Conservation (phyloP, 2,113 vertebrate genomes). For the Macheiramphus alcinus region DNA sequence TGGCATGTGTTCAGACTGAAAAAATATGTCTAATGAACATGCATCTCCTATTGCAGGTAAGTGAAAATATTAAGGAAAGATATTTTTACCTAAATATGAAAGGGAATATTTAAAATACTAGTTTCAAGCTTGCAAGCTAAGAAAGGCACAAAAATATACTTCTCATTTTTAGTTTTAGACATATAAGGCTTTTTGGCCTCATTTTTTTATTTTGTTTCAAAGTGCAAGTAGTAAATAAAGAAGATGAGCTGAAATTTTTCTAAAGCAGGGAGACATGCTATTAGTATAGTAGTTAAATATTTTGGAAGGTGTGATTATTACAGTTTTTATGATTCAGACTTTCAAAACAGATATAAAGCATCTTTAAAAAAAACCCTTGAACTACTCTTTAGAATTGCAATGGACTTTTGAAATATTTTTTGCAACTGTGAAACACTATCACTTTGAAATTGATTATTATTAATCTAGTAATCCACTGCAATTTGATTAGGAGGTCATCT, state of each 20-base stretch:
- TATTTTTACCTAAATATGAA: not conserved
- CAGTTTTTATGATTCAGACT: not conserved
- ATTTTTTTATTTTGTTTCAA: not conserved
- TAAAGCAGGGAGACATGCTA: not conserved
- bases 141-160: not conserved
- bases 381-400: not conserved
- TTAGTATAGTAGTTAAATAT: not conserved
- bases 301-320: not conserved
- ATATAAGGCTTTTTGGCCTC: not conserved
- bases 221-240: not conserved
- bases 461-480: not conserved
- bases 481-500: not conserved
- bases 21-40: not conserved
- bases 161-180: not conserved
- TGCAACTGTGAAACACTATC: not conserved
- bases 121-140: not conserved
- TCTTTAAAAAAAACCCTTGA: not conserved
- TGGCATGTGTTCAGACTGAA: not conserved
- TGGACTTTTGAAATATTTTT: not conserved
- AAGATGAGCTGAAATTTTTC: not conserved
- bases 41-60: not conserved
- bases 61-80: not conserved
- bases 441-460: not conserved
- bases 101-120: not conserved
- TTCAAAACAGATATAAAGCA: not conserved